phyloP scores from a whole-genome alignment of 2,113 vertebrate species.

The Electrona antarctica region DNA sequence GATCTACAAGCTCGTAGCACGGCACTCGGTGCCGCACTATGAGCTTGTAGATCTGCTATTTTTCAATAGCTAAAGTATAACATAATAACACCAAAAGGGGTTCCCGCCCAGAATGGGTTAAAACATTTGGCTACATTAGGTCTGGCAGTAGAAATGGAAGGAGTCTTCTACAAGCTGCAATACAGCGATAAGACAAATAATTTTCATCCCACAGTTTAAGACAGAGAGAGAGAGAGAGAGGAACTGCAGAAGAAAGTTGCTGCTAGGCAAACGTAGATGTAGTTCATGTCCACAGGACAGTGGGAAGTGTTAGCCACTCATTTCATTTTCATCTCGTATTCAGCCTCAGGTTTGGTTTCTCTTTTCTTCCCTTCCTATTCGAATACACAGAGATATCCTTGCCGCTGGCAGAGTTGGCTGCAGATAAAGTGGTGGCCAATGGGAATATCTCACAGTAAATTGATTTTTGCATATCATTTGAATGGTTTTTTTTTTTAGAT shows the following conservation, averaged over 20 bases:
- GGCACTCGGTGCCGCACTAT: too few relatives aligned
- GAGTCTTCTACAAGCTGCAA: slow-evolving; percentile 3
- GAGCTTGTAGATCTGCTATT: too few relatives aligned
- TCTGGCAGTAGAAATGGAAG: neutral
- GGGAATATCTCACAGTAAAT: slow-evolving; percentile 56
- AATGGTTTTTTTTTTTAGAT: slow-evolving; percentile 44
- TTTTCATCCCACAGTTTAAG: neutral
- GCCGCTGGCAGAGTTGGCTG: slow-evolving; percentile 55
- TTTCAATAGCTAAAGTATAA: too few relatives aligned
- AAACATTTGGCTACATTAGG: neutral
- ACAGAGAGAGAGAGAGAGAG: neutral
- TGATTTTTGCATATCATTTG: slow-evolving; percentile 64
- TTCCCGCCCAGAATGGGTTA: too few relatives aligned
- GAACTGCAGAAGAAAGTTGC: slow-evolving; percentile 7
- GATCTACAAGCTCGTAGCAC: too few relatives aligned
- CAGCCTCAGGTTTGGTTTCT: slow-evolving; percentile 31
- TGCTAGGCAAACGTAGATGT: neutral
- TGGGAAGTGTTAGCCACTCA: slow-evolving; percentile 6
- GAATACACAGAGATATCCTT: slow-evolving; percentile 42
- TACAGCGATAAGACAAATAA: slow-evolving; percentile 26
- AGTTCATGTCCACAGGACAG: slow-evolving; percentile 27
- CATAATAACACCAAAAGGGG: too few relatives aligned
- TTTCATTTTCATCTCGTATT: neutral
- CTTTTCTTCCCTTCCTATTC: slow-evolving; percentile 29
- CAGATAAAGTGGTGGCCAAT: slow-evolving; percentile 53